These are phyloP conservation scores for Corythornis cristatus DNA, from an alignment of 2,113 vertebrate species.

Conservation along the genomic window DNA sequence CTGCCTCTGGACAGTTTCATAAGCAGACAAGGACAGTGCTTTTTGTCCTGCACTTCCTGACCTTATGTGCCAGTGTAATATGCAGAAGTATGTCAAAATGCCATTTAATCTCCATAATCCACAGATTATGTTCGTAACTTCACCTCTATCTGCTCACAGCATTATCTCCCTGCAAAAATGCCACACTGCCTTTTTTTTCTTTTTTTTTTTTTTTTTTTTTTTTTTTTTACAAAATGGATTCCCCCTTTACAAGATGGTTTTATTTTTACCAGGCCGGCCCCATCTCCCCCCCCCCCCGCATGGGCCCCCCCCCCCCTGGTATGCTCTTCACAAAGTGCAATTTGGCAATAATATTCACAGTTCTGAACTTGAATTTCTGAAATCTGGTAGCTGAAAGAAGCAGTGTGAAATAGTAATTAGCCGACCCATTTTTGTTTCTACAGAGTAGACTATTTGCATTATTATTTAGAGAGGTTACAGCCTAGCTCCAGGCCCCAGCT, in stretches of 20 bases:
- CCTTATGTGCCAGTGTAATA: conserved; percentile 28
- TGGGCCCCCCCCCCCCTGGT: neutral
- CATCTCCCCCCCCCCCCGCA: neutral
- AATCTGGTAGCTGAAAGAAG: neutral
- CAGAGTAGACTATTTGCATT: neutral
- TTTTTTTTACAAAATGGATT: neutral
- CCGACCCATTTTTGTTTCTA: neutral
- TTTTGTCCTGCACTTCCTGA: conserved; percentile 12
- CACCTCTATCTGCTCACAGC: conserved; percentile 19
- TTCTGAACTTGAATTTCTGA: neutral
- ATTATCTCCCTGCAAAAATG: conserved; percentile 39
- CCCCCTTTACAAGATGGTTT: neutral
- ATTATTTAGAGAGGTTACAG: conserved; percentile 5
- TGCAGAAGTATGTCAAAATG: conserved; percentile 51
- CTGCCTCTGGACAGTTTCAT: neutral
- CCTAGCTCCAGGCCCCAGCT: neutral
- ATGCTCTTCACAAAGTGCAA: neutral
- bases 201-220: neutral
- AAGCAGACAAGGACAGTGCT: neutral
- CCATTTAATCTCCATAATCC: conserved; percentile 67
- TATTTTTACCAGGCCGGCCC: neutral
- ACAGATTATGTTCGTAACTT: conserved; percentile 46
- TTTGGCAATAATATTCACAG: neutral
- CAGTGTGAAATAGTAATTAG: neutral
- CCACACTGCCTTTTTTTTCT: neutral